Percentiles rank a stretch among this genome's conserved stretches.
These are phyloP conservation scores for Bellardia bayeri DNA, from an alignment of 2,888 invertebrate genomes.

Conservation along the genomic window DNA sequence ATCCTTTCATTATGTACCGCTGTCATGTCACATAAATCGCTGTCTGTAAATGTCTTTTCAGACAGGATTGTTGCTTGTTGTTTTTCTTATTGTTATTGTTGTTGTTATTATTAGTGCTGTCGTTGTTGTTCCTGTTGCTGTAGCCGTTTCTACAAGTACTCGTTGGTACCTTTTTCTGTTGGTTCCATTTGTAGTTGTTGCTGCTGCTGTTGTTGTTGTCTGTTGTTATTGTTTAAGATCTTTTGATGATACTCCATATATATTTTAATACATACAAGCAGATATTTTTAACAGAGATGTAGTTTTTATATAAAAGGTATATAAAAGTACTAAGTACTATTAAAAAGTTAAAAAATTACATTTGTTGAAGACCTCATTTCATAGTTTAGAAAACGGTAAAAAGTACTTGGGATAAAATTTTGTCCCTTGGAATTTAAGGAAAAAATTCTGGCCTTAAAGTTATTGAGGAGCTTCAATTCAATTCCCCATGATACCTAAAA, in stretches of 20 bases:
- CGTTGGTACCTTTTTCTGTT: constrained; percentile 49
- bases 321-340: too few species aligned
- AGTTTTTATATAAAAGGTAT: background rate
- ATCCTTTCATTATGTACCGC: constrained; percentile 79
- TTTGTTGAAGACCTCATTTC: too few species aligned
- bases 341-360: too few species aligned
- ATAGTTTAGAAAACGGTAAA: too few species aligned
- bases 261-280: background rate
- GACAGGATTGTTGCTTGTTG: constrained; percentile 66
- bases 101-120: constrained; percentile 8
- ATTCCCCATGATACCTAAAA: background rate
- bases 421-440: too few species aligned
- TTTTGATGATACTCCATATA: constrained; percentile 52
- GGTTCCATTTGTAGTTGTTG: constrained; percentile 45
- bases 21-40: constrained; percentile 77
- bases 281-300: too few species aligned
- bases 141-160: constrained; percentile 36
- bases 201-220: constrained; percentile 23
- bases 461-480: background rate
- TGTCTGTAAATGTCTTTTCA: constrained; percentile 73
- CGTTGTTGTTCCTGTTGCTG: background rate
- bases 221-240: constrained; percentile 43
- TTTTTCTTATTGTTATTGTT: constrained; percentile 11
- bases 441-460: too few species aligned
- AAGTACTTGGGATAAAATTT: too few species aligned